These are phyloP conservation scores for Vultur gryphus DNA, from an alignment of 2,797 vertebrate species.

Conservation along the genomic window DNA sequence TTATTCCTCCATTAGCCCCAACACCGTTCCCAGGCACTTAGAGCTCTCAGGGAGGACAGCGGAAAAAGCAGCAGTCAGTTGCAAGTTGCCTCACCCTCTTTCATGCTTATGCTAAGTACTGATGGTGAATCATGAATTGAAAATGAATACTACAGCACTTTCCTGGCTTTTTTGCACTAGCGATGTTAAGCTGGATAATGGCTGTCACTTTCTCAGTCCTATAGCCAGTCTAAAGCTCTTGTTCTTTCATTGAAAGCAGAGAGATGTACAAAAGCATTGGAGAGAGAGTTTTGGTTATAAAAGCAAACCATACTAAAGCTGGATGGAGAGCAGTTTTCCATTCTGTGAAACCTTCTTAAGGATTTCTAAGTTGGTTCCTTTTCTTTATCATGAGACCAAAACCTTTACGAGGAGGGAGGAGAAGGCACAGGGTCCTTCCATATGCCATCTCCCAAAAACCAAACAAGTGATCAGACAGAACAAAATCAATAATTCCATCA, in stretches of 20 bases:
- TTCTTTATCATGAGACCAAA: not conserved
- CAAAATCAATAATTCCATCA: not conserved
- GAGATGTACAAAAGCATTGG: not conserved
- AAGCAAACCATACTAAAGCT: not conserved
- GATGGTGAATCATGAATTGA: not conserved
- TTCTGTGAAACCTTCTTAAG: not conserved
- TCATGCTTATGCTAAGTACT: not conserved
- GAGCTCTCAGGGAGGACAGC: rapidly evolving
- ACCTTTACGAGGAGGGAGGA: not conserved
- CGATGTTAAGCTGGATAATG: not conserved
- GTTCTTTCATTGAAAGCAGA: not conserved
- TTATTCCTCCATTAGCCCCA: not conserved
- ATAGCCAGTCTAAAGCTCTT: not conserved
- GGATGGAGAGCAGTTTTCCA: not conserved
- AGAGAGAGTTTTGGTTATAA: not conserved
- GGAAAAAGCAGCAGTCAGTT: not conserved
- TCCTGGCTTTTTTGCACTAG: not conserved
- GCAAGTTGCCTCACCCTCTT: not conserved
- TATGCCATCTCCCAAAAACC: not conserved
- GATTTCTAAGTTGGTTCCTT: not conserved
- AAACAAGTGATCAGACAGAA: not conserved
- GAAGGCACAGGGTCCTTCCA: not conserved
- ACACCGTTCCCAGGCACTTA: not conserved
- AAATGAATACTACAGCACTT: not conserved
- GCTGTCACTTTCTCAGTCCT: not conserved